A percentile compares a stretch with the other conserved stretches of the same genome.
phyloP scores from a whole-genome alignment of 1,140 invertebrate species.

The Drosophila teissieri region DNA sequence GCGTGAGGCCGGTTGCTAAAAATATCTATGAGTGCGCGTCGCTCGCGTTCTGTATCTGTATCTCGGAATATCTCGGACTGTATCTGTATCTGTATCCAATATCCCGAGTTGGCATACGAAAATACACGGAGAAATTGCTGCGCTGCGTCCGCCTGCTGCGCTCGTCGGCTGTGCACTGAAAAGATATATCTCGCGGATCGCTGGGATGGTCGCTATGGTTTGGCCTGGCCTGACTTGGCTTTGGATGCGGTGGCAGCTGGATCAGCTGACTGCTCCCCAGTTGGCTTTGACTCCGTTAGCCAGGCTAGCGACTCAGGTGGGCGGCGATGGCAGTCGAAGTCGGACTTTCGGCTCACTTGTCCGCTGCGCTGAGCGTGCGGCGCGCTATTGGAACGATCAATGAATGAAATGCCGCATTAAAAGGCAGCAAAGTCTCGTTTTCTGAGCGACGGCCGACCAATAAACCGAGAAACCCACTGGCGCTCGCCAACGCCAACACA shows the following conservation, averaged over 20 bases:
- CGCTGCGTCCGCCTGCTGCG: constrained; percentile 74
- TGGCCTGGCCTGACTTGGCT: constrained; percentile 40
- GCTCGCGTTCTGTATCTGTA: constrained; percentile 11
- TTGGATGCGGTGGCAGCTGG: constrained; percentile 21
- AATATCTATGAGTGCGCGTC: constrained; percentile 78
- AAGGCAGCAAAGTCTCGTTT: constrained; percentile 63
- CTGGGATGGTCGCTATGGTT: constrained; percentile 49
- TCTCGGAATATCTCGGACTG: constrained; percentile 30
- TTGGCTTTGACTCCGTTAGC: constrained; percentile 79
- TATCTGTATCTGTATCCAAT: constrained; percentile 75
- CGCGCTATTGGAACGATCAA: constrained; percentile 79
- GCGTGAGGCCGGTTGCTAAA: constrained; percentile 77
- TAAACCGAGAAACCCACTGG: constrained; percentile 81
- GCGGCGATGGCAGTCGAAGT: constrained; percentile 24
- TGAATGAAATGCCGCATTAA: constrained; percentile 82
- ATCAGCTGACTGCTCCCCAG: constrained; percentile 34
- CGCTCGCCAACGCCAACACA: constrained; percentile 69
- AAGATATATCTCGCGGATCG: constrained; percentile 29
- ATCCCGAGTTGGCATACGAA: constrained; percentile 68
- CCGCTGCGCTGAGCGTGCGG: constrained; percentile 70
- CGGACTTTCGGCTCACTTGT: constrained; percentile 37
- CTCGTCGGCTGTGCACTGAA: constrained; percentile 74
- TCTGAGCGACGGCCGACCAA: constrained; percentile 64
- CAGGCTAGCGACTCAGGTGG: constrained; percentile 20
- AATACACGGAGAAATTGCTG: constrained; percentile 69